Conservation (phyloP, 1,140 invertebrate species). For the Lutraria rhynchaena region DNA sequence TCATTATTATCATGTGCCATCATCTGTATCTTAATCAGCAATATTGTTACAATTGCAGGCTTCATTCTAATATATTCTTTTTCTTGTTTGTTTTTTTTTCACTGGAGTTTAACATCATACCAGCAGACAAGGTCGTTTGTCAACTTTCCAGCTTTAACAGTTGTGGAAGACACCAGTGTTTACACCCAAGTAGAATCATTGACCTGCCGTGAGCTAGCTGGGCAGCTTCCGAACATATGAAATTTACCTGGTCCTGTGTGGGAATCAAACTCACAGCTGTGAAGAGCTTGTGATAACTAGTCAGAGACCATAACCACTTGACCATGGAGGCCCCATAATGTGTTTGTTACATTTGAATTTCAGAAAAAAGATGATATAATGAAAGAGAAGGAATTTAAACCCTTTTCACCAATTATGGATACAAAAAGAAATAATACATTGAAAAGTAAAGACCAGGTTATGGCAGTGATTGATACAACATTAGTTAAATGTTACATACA, state of each 20-base stretch:
- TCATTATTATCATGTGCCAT: no score
- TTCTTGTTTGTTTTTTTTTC: no score
- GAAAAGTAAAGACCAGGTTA: slow-evolving; percentile 26
- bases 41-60: neutral
- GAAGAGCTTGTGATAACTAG: no score
- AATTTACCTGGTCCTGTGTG: neutral
- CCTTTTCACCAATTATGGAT: slow-evolving; percentile 13
- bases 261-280: no score
- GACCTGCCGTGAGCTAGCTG: no score
- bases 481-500: slow-evolving; percentile 48
- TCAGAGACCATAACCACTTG: no score
- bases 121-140: no score
- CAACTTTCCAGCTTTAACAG: no score
- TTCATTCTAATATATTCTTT: neutral
- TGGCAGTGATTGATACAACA: slow-evolving; percentile 40
- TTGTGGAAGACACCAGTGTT: neutral
- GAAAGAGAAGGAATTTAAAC: neutral
- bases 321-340: no score
- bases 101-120: no score
- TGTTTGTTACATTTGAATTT: neutral
- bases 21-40: no score
- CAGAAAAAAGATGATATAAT: slow-evolving; percentile 31
- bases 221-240: neutral
- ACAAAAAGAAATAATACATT: slow-evolving; percentile 30
- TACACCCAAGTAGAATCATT: neutral